Conservation (phyloP, 1,140 invertebrate genomes). For the Musca domestica region DNA sequence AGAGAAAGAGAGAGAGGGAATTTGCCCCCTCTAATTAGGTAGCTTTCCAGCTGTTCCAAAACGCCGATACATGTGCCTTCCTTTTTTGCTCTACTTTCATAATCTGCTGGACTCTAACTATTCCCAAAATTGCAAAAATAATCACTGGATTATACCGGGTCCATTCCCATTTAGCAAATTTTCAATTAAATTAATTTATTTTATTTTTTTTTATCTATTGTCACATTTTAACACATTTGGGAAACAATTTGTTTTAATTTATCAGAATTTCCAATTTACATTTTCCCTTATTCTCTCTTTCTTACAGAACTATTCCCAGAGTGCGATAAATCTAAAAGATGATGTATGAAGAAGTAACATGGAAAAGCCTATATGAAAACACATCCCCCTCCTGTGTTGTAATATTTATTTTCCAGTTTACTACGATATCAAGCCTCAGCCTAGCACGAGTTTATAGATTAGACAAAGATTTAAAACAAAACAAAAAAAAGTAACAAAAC, state of each 20-base stretch:
- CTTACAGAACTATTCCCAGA: constrained; percentile 34
- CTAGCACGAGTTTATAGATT: constrained; percentile 13
- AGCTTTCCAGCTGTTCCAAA: too few relatives aligned
- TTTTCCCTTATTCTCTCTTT: background rate
- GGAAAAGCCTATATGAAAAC: constrained; percentile 7
- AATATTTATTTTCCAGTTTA: background rate
- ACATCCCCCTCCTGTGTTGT: constrained; percentile 20
- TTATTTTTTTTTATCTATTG: too few relatives aligned
- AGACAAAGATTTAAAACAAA: background rate
- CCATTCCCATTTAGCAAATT: too few relatives aligned
- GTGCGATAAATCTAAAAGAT: constrained; percentile 26
- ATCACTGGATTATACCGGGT: too few relatives aligned
- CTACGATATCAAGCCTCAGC: constrained; percentile 1
- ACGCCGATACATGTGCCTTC: too few relatives aligned
- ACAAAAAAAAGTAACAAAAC: too few relatives aligned
- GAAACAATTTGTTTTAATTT: background rate
- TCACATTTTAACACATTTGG: background rate
- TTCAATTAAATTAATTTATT: too few relatives aligned
- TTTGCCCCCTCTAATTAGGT: too few relatives aligned
- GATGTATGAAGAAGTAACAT: background rate
- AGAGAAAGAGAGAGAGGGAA: too few relatives aligned
- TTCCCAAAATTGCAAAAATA: too few relatives aligned
- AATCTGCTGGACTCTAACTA: too few relatives aligned
- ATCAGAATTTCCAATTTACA: background rate
- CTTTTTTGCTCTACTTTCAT: too few relatives aligned